Evolutionary conservation across 2,888 invertebrate species (phyloP), one percentile per base, ranked within the genome.

Genomic region (Drosophila meridiana): DNA sequence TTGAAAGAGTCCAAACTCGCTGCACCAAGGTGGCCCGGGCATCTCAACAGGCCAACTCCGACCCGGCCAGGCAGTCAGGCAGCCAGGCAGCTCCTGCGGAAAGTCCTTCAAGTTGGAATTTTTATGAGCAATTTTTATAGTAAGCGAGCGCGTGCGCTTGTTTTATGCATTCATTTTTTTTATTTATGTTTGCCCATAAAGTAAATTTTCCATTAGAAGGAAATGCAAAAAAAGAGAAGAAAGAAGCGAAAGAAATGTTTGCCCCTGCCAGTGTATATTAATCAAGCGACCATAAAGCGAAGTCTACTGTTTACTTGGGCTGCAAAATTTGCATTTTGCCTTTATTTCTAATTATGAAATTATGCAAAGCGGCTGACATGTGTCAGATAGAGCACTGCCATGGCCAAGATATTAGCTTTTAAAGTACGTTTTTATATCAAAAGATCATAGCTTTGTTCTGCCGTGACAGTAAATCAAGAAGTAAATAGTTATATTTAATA

Each of bases 121-220:
- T 83, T 83, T 79, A 88, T 79, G 75, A 72, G 67, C 30, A 57
- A 80, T 75, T 80, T 82, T 82, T 71, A 80, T 74, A 70, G 76
- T 71, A 45, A 58, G 34, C 42, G 47, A 11, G 63, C 68, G 71
- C 71, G 69, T 75, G 64, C 59, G 67, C 67, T 72, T 73, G 34
- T 65, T 80, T 77, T 77, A 73, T 82, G 75, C 71, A 78, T 77
- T 80, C 76, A 28, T 20, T 43, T 58, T 45, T 56, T 62, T 83
- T 84, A 78, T 86, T 86, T 87, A 85, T 78, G 77, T 71, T 76
- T 73, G 72, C 69, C 56, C 81, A 82, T 89, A 76, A 86, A 87
- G 87, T 76, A 82, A 65, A 77, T 80, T 83, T 85, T 75, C 83
- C 86, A 85, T 87, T 84, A 82, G 78, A 76, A 69, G 68, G 43